A percentile compares a stretch with the other conserved stretches of the same genome.
Evolutionary conservation across 2,113 vertebrate species (phyloP).

Genomic region (Eubucco bourcierii): DNA sequence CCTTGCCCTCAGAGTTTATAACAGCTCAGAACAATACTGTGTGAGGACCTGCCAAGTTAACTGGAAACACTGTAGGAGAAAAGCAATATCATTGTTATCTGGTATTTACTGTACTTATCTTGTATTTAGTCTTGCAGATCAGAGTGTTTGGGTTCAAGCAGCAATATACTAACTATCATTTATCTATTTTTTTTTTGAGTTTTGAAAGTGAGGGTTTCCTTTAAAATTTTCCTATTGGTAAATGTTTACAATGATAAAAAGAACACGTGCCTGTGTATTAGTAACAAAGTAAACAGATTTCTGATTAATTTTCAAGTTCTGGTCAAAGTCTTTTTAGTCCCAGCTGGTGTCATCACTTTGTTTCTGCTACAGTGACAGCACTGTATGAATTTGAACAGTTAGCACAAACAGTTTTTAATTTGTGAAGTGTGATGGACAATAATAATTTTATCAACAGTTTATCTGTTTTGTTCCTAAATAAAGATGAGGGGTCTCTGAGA

Average conservation of each 20-base stretch:
- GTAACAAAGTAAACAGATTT: slow-evolving; percentile 18
- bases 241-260: slow-evolving; percentile 21
- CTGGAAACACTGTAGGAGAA: background rate
- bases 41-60: background rate
- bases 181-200: background rate
- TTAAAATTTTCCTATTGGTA: slow-evolving; percentile 19
- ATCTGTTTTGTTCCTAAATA: background rate
- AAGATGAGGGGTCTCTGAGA: background rate
- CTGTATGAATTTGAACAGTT: background rate
- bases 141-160: slow-evolving; percentile 18
- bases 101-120: slow-evolving; percentile 43
- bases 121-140: slow-evolving; percentile 55
- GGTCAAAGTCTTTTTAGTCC: background rate
- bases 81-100: slow-evolving; percentile 18
- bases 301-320: slow-evolving; percentile 7
- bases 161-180: background rate
- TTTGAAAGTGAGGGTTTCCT: background rate
- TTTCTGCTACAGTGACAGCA: background rate
- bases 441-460: background rate
- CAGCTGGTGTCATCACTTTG: background rate
- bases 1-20: background rate
- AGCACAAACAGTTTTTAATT: background rate
- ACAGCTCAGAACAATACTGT: background rate
- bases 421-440: background rate
- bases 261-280: background rate